phyloP scores from a whole-genome alignment of 2,797 vertebrate genomes.

The Phalanger gymnotis region DNA sequence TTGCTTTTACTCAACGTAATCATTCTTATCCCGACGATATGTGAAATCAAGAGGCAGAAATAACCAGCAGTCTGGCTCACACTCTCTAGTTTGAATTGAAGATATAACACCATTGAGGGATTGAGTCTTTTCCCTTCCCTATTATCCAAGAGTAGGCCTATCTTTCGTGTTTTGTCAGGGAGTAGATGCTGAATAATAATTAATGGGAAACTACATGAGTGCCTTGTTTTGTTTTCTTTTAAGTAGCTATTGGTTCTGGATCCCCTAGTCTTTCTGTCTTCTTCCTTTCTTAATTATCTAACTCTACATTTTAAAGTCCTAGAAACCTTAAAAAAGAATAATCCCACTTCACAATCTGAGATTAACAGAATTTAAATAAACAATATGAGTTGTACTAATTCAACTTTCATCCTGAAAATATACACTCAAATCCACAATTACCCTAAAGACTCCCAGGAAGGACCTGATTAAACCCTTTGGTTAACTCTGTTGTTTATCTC shows the following conservation, averaged over 20 bases:
- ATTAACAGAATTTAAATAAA: neutral
- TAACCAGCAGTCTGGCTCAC: neutral
- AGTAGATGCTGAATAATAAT: neutral
- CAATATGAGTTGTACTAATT: neutral
- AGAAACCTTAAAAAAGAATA: neutral
- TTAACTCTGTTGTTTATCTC: neutral
- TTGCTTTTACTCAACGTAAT: neutral
- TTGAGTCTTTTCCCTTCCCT: neutral
- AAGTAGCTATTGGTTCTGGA: neutral
- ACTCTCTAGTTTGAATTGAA: neutral
- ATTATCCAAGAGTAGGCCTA: neutral
- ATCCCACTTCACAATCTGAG: neutral
- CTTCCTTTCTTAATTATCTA: neutral
- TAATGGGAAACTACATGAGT: neutral
- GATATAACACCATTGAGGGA: neutral
- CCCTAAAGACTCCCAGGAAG: neutral
- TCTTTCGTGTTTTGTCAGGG: neutral
- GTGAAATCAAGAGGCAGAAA: slow-evolving; percentile 4
- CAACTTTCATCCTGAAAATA: neutral
- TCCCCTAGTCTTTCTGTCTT: neutral
- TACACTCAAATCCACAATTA: neutral
- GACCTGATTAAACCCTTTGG: neutral
- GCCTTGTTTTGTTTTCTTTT: neutral
- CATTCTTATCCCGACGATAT: neutral
- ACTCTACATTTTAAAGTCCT: neutral